Evolutionary conservation across 2,797 vertebrate species (phyloP).

Genomic region (Todus mexicanus): DNA sequence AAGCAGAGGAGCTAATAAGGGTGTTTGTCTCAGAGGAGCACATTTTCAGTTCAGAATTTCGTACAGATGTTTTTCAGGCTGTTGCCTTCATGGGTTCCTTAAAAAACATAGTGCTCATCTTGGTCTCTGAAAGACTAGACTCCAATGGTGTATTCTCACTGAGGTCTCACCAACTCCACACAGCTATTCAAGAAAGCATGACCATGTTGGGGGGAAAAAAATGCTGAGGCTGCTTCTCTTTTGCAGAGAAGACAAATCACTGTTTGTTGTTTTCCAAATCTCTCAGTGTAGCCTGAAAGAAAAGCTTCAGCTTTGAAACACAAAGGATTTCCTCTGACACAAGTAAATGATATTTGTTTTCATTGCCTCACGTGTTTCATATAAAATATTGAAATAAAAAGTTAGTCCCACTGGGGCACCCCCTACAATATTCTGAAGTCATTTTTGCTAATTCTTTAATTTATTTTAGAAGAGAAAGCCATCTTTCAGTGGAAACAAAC

Average conservation of each 20-base stretch:
- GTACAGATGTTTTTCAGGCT: not conserved
- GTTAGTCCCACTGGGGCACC: not conserved
- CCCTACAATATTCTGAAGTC: not conserved
- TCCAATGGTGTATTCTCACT: not conserved
- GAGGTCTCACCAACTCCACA: not conserved
- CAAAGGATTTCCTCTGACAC: not conserved
- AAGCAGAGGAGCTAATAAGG: not conserved
- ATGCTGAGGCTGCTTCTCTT: not conserved
- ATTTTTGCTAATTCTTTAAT: not conserved
- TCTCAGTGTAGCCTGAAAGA: not conserved
- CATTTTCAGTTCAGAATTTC: not conserved
- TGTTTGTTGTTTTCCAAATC: not conserved
- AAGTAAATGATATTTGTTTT: not conserved
- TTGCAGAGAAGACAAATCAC: not conserved
- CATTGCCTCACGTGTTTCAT: not conserved
- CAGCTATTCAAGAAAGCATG: not conserved
- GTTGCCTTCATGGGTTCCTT: not conserved
- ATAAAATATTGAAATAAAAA: not conserved
- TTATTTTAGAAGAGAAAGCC: not conserved
- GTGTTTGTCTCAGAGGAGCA: not conserved
- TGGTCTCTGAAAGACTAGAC: not conserved
- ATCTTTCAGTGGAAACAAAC: not conserved
- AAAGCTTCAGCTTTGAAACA: not conserved
- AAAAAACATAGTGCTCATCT: not conserved
- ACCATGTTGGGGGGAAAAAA: not conserved